Evolutionary conservation across 2,888 invertebrate genomes (phyloP), one percentile per base, ranked within the genome.

Genomic region (Dasypogon diadema): DNA sequence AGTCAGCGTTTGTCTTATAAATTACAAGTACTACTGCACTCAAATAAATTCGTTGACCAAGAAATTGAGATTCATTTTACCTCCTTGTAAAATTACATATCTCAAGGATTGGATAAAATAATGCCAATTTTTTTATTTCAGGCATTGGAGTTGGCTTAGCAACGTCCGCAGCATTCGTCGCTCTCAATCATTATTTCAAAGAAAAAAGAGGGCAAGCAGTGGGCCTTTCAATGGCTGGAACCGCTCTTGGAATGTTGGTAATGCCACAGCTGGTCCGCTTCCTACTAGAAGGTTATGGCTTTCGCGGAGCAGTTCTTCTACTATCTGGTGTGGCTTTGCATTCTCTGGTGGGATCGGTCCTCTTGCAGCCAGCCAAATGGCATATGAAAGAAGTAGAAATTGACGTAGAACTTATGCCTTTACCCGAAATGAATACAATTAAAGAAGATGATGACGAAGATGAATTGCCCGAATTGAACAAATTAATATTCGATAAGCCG

Each of bases 121-220:
- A n/a, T n/a, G n/a, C n/a, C n/a, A 55, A 18, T 14, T 55, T 21
- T 22, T 21, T n/a, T 6, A 34, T 60, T 60, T 2, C 84, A 92
- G 92, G 92, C 80, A 89, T 93, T 80, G 93, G 94, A 26, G 92
- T 92, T 74, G 93, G 93, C 8, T 87, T 94, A 34, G 92, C 93
- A 0, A 91, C 92, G 14, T 90, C 93, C 12, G 91, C 93, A 12
- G 91, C 93, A 0, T 93, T 94, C 84, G 93, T 94, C 8, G 92
- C 93, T 0, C 85, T 93, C 2, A 93, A 93, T 84, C 91, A 92
- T 81, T 93, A 92, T 83, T 93, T 93, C 83, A 89, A 91, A 14
- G 90, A 91, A 83, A 91, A 91, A 83, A 89, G 93, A 21, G 93
- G 93, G 0, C 93, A 93, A 83, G 93, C 93, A 0, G 92, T 93